Percentiles rank a stretch among this genome's conserved stretches.
phyloP scores from a whole-genome alignment of 2,888 invertebrate genomes.

The Eucera pruinosa region DNA sequence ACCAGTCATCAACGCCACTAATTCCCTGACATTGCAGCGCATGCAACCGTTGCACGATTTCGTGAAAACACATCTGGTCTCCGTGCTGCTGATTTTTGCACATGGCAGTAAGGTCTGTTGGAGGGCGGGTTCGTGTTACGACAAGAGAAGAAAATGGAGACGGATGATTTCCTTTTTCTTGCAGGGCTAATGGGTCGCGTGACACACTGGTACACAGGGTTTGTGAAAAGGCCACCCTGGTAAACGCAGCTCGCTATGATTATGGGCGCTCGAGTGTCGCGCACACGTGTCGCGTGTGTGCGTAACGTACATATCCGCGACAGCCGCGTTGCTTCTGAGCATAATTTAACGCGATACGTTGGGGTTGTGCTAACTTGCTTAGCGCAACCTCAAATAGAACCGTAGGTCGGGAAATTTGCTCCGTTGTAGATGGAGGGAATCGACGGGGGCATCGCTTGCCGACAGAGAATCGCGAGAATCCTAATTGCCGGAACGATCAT shows the following conservation, averaged over 20 bases:
- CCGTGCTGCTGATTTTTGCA: conserved; percentile 10
- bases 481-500: conserved; percentile 72
- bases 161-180: conserved; percentile 73
- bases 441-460: conserved; percentile 68
- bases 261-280: conserved; percentile 68
- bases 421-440: conserved; percentile 75
- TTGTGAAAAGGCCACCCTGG: conserved; percentile 62
- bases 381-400: conserved; percentile 82
- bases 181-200: conserved; percentile 63
- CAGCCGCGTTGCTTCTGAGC: conserved; percentile 80
- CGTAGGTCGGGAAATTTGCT: conserved; percentile 84
- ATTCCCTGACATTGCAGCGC: conserved; percentile 12
- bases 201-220: conserved; percentile 55
- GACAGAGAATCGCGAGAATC: conserved; percentile 68
- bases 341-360: conserved; percentile 84
- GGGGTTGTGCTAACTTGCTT: conserved; percentile 84
- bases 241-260: conserved; percentile 72
- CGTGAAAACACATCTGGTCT: conserved; percentile 1
- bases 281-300: conserved; percentile 49
- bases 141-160: conserved; percentile 71
- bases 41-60: conserved; percentile 37
- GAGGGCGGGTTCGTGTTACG: conserved; percentile 51
- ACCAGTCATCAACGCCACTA: background rate
- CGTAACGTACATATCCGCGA: conserved; percentile 57
- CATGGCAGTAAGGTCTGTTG: background rate